Conservation (phyloP, 2,113 vertebrate genomes). For the Misgurnus mizolepis region DNA sequence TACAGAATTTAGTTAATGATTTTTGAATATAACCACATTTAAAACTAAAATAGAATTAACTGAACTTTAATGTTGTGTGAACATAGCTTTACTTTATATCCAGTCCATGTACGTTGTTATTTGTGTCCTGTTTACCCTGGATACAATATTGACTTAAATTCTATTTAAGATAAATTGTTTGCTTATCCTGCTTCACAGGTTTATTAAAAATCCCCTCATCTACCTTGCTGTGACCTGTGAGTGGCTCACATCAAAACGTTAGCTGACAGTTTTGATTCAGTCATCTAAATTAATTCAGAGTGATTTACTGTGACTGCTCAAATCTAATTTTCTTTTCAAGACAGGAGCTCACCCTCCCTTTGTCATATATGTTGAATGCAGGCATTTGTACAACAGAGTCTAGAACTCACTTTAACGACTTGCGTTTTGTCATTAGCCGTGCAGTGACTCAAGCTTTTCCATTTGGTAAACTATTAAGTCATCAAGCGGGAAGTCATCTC, state of each 20-base stretch:
- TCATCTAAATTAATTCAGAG: slow-evolving; percentile 19
- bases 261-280: slow-evolving; percentile 4
- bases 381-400: background rate
- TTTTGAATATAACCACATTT: no score
- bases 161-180: background rate
- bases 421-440: slow-evolving; percentile 23
- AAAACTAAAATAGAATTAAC: no score
- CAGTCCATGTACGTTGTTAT: no score
- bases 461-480: slow-evolving; percentile 28
- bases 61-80: no score
- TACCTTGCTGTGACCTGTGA: slow-evolving; percentile 2
- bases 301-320: slow-evolving; percentile 32
- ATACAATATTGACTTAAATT: no score
- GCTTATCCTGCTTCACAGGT: background rate
- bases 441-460: slow-evolving; percentile 18
- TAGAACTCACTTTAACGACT: slow-evolving; percentile 16
- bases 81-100: no score
- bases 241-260: background rate
- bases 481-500: slow-evolving; percentile 32
- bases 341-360: background rate
- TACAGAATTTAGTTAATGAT: no score
- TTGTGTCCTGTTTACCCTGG: background rate
- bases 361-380: slow-evolving; percentile 21
- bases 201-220: background rate
- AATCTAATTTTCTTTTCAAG: slow-evolving; percentile 23